phyloP scores from a whole-genome alignment of 2,888 invertebrate species.

The Aplocera efformata region DNA sequence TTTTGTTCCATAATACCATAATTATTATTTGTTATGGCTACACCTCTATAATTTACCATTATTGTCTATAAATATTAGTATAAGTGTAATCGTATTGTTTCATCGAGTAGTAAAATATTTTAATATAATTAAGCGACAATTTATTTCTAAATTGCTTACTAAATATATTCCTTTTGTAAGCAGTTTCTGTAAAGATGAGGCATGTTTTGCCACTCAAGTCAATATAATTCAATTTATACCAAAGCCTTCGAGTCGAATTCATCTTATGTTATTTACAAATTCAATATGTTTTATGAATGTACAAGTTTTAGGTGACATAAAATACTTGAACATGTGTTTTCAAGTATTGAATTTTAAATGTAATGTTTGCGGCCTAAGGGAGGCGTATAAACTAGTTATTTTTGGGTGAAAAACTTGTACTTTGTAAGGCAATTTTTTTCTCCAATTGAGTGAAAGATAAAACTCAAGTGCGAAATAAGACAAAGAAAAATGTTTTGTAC shows the following conservation, averaged over 20 bases:
- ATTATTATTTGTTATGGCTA: no score
- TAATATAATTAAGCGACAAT: no score
- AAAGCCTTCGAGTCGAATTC: conserved; percentile 14
- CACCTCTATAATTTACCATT: no score
- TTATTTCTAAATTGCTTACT: no score
- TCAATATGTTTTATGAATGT: conserved; percentile 25
- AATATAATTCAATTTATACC: conserved; percentile 16
- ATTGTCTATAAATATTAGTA: no score
- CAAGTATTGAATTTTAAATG: conserved; percentile 10
- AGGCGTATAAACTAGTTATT: neutral
- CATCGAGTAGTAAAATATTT: conserved; percentile 16
- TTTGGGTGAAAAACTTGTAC: neutral
- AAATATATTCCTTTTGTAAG: conserved; percentile 14
- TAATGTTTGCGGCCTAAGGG: conserved; percentile 1
- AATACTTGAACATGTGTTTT: conserved; percentile 2
- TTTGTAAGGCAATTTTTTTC: conserved; percentile 1
- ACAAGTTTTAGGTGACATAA: conserved; percentile 6
- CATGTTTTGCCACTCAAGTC: conserved; percentile 22
- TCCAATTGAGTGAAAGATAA: neutral
- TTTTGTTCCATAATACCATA: no score
- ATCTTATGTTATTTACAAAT: conserved; percentile 18
- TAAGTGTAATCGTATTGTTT: no score
- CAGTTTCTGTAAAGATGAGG: conserved; percentile 17
- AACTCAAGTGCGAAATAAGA: conserved; percentile 2
- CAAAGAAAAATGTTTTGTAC: neutral